Percentiles rank a stretch among this genome's conserved stretches.
These are phyloP conservation scores for Polyommatus icarus DNA, from an alignment of 2,888 invertebrate genomes.

Conservation along the genomic window DNA sequence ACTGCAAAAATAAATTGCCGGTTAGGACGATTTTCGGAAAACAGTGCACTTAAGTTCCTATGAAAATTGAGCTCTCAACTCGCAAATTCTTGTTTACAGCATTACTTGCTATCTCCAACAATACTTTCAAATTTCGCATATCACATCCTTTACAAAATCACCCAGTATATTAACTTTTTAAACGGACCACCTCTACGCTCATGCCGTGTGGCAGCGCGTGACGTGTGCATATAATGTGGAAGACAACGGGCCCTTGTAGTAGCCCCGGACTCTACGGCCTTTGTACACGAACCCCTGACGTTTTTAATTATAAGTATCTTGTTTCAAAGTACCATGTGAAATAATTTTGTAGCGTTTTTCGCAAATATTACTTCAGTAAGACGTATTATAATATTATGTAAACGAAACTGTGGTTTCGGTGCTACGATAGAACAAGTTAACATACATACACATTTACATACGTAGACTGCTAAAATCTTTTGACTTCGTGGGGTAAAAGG, in stretches of 20 bases:
- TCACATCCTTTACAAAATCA: too few relatives aligned
- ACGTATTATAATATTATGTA: too few relatives aligned
- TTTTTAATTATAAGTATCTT: conserved; percentile 29
- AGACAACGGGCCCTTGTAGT: conserved; percentile 55
- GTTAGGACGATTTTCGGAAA: too few relatives aligned
- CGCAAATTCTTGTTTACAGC: too few relatives aligned
- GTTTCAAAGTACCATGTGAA: conserved; percentile 5
- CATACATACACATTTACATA: too few relatives aligned
- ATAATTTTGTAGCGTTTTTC: background rate
- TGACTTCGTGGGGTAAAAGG: background rate
- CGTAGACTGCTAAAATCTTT: background rate
- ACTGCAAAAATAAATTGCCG: too few relatives aligned
- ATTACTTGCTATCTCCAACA: too few relatives aligned
- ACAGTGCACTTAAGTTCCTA: too few relatives aligned
- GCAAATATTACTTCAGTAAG: background rate
- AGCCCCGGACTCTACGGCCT: background rate
- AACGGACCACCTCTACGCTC: conserved; percentile 47
- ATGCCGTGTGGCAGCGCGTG: conserved; percentile 55
- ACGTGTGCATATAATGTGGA: conserved; percentile 55
- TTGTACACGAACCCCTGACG: background rate
- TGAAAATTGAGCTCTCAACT: too few relatives aligned
- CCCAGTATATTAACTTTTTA: conserved; percentile 35
- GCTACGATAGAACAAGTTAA: background rate
- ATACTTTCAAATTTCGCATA: too few relatives aligned
- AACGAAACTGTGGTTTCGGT: background rate